Conservation (phyloP, 2,888 invertebrate genomes). For the Xanthorhoe designata region DNA sequence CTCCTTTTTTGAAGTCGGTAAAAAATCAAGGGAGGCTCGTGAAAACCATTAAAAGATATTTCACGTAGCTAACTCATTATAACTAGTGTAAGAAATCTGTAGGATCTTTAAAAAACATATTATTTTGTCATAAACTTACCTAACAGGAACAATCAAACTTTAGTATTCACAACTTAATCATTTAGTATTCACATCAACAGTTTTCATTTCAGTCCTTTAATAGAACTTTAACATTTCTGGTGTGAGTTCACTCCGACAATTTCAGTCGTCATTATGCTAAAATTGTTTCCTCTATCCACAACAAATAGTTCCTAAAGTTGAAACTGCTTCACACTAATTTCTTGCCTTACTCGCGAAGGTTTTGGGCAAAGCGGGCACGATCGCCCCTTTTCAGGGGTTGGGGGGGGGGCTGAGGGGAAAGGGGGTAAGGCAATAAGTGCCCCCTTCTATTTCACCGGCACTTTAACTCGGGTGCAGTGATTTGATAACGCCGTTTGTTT, state of each 20-base stretch:
- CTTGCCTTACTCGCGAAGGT: conserved; percentile 38
- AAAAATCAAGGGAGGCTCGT: no score
- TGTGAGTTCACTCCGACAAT: conserved; percentile 24
- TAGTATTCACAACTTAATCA: not conserved
- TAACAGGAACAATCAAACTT: no score
- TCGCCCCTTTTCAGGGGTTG: conserved; percentile 40
- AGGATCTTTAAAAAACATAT: no score
- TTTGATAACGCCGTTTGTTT: conserved; percentile 85
- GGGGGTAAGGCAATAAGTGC: conserved; percentile 74
- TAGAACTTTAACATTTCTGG: conserved; percentile 12
- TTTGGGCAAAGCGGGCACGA: conserved; percentile 35
- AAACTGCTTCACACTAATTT: conserved; percentile 39
- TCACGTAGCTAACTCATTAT: no score
- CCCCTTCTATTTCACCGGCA: conserved; percentile 81
- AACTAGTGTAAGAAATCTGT: no score
- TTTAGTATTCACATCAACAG: not conserved
- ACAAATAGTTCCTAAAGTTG: conserved; percentile 37
- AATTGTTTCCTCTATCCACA: conserved; percentile 34
- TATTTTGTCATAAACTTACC: no score
- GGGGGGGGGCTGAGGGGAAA: conserved; percentile 25
- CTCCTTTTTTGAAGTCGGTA: no score
- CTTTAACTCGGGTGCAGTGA: conserved; percentile 83
- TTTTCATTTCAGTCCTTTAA: conserved; percentile 7
- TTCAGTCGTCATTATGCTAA: conserved; percentile 30
- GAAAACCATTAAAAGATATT: no score